phyloP scores from a whole-genome alignment of 2,113 vertebrate genomes.

The Trogon surrucura region DNA sequence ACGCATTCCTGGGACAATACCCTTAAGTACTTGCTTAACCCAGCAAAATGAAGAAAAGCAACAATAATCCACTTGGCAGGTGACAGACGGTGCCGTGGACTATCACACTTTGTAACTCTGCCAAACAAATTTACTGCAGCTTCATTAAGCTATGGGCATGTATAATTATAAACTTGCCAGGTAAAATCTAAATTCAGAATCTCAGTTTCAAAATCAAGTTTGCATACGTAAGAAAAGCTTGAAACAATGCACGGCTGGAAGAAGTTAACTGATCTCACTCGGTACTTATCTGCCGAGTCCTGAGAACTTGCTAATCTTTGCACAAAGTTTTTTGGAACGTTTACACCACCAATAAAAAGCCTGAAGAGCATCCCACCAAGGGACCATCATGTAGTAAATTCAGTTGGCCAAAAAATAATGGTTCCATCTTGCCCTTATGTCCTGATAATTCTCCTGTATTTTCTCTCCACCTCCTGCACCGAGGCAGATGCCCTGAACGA shows the following conservation, averaged over 20 bases:
- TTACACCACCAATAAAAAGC: not conserved
- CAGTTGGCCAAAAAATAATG: not conserved
- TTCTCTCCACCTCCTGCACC: not conserved
- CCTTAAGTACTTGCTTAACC: conserved; percentile 6
- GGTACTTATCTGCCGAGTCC: not conserved
- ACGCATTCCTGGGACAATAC: not conserved
- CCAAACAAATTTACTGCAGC: not conserved
- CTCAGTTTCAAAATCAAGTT: not conserved
- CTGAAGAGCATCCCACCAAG: not conserved
- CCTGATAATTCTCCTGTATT: not conserved
- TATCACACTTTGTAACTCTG: not conserved
- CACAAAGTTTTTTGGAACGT: not conserved
- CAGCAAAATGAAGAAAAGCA: conserved; percentile 9
- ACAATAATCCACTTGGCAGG: not conserved
- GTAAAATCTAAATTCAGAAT: not conserved
- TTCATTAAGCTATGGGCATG: not conserved
- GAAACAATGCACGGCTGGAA: not conserved
- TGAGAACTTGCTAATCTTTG: not conserved
- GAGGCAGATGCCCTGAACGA: not conserved
- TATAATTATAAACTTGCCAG: not conserved
- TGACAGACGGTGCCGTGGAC: not conserved
- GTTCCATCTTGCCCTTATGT: not conserved
- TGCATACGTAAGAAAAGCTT: not conserved
- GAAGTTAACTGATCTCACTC: not conserved
- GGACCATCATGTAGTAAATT: not conserved